Evolutionary conservation across 2,113 vertebrate species (phyloP).

Genomic region (Dipodomys stephensi): DNA sequence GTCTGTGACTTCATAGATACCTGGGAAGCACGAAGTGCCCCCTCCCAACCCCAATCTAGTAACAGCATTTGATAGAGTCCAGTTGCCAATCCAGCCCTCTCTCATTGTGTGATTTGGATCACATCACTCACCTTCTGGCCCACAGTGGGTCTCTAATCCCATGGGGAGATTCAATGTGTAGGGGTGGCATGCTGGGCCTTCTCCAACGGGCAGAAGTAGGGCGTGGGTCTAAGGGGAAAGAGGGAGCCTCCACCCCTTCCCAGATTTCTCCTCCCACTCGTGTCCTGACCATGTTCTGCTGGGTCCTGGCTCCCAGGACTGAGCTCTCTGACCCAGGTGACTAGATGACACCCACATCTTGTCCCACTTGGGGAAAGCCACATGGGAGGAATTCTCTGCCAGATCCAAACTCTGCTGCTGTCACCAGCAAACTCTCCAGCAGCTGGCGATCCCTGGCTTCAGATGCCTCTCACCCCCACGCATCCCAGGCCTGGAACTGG

Average conservation of each 20-base stretch:
- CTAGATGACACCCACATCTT: background rate
- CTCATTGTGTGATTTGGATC: too few species aligned
- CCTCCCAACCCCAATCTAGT: background rate
- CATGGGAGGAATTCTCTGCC: background rate
- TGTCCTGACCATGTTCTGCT: background rate
- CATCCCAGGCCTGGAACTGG: slow-evolving; percentile 26
- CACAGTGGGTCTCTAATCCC: background rate
- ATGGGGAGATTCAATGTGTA: background rate
- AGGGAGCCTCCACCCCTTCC: background rate
- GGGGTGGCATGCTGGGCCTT: background rate
- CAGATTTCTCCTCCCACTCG: background rate
- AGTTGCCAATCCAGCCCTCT: background rate
- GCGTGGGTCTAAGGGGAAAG: background rate
- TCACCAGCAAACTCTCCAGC: background rate
- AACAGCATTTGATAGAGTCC: background rate
- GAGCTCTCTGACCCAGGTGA: background rate
- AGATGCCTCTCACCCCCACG: slow-evolving; percentile 31
- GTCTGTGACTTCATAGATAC: background rate
- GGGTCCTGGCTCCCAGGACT: background rate
- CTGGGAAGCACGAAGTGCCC: background rate
- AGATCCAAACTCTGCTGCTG: background rate
- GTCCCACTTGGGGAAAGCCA: background rate
- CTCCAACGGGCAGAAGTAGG: background rate
- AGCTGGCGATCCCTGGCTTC: background rate
- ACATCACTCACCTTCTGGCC: background rate